Evolutionary conservation across 2,888 invertebrate species (phyloP).

Genomic region (Perithous albicinctus): DNA sequence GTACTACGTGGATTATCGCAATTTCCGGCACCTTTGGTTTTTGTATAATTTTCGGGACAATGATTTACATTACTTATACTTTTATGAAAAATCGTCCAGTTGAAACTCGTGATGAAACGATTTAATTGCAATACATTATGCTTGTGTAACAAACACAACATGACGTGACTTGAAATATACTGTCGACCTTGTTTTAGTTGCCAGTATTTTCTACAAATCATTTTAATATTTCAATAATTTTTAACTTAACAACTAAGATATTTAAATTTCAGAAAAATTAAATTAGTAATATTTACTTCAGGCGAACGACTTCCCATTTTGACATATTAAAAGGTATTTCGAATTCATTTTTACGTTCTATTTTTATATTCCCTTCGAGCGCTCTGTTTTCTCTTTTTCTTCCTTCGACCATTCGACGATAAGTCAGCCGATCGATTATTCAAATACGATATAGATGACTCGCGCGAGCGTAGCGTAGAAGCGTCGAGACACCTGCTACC

Average conservation of each 20-base stretch:
- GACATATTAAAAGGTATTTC: background rate
- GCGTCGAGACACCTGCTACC: conserved; percentile 12
- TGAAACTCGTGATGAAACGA: background rate
- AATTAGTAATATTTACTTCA: too few species aligned
- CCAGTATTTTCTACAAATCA: too few species aligned
- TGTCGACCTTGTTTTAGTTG: too few species aligned
- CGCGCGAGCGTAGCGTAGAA: conserved; percentile 30
- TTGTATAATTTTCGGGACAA: conserved; percentile 38
- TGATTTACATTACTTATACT: conserved; percentile 40
- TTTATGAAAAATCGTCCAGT: conserved; percentile 21
- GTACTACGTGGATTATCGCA: conserved; percentile 52
- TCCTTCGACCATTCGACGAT: conserved; percentile 32
- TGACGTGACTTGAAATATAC: too few species aligned
- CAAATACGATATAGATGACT: conserved; percentile 37
- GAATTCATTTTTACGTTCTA: background rate
- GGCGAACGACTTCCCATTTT: too few species aligned
- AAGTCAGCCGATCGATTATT: conserved; percentile 54
- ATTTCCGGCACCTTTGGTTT: conserved; percentile 31
- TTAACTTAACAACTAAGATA: too few species aligned
- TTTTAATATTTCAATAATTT: too few species aligned
- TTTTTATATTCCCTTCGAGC: background rate
- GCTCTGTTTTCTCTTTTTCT: background rate
- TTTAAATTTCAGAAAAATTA: too few species aligned
- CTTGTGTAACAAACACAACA: background rate
- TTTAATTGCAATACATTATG: background rate